Percentiles rank a stretch among this genome's conserved stretches.
These are phyloP conservation scores for Scortum barcoo DNA, from an alignment of 2,113 vertebrate genomes.

Conservation along the genomic window DNA sequence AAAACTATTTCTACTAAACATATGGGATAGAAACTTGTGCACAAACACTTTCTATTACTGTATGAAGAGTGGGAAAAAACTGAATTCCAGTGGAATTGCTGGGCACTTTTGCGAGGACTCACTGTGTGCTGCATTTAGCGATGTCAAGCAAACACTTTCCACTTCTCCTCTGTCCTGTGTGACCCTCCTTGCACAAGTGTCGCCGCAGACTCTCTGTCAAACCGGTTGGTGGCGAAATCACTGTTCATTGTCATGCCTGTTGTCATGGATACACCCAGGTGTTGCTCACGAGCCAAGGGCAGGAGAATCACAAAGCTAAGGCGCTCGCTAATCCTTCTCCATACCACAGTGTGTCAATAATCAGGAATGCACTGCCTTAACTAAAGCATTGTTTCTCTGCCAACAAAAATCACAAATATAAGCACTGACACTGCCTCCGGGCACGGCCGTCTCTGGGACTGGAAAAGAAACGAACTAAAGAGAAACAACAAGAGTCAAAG, in stretches of 20 bases:
- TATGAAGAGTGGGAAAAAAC: background rate
- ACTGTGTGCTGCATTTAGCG: background rate
- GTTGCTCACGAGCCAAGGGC: constrained; percentile 68
- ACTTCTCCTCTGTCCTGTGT: constrained; percentile 14
- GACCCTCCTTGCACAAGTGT: constrained; percentile 65
- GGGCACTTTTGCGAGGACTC: background rate
- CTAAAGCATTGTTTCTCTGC: constrained; percentile 78
- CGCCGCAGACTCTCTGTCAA: constrained; percentile 84
- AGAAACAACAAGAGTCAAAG: constrained; percentile 63
- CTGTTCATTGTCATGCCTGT: constrained; percentile 83
- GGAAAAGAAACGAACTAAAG: constrained; percentile 59
- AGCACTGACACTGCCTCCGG: constrained; percentile 67
- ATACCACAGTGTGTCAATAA: constrained; percentile 79
- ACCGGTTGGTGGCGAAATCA: constrained; percentile 87
- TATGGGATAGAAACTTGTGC: background rate
- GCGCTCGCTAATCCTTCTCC: constrained; percentile 72
- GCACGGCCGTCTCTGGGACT: constrained; percentile 61
- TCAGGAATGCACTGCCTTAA: constrained; percentile 78
- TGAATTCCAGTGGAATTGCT: background rate
- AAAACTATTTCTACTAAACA: constrained; percentile 21
- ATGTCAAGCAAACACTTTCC: constrained; percentile 41
- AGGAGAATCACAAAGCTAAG: constrained; percentile 76
- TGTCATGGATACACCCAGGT: constrained; percentile 83
- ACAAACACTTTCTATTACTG: background rate
- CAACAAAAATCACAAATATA: constrained; percentile 78